Evolutionary conservation across 2,888 invertebrate species (phyloP).

Genomic region (Prosopocoilus inquinatus): DNA sequence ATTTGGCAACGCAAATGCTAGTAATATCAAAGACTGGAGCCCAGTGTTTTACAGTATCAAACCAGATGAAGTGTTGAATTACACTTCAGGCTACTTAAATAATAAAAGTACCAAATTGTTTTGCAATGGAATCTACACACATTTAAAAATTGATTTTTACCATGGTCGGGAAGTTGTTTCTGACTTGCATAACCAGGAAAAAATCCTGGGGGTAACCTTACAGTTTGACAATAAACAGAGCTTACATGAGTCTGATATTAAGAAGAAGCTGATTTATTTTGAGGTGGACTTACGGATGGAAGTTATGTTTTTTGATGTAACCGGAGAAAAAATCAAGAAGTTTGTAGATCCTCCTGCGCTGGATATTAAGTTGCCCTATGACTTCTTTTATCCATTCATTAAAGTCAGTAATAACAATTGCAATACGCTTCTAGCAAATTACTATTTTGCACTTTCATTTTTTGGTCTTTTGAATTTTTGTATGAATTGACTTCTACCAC

Average conservation of each 20-base stretch:
- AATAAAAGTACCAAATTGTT: slow-evolving; percentile 36
- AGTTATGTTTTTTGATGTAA: slow-evolving; percentile 52
- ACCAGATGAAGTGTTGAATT: slow-evolving; percentile 37
- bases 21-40: slow-evolving; percentile 52
- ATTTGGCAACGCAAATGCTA: slow-evolving; percentile 53
- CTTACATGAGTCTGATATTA: slow-evolving; percentile 12
- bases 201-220: slow-evolving; percentile 40
- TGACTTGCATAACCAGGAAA: slow-evolving; percentile 41
- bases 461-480: no score
- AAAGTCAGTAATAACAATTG: slow-evolving; percentile 35
- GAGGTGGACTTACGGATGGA: slow-evolving; percentile 32
- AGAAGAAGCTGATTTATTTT: slow-evolving; percentile 21
- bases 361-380: slow-evolving; percentile 57
- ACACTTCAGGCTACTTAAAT: slow-evolving; percentile 39
- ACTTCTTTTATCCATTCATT: slow-evolving; percentile 64
- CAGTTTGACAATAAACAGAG: slow-evolving; percentile 26
- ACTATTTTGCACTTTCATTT: no score
- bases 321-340: slow-evolving; percentile 48
- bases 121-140: slow-evolving; percentile 46
- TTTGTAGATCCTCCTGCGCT: slow-evolving; percentile 58
- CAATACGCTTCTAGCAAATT: not conserved
- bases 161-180: slow-evolving; percentile 49
- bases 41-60: slow-evolving; percentile 46
- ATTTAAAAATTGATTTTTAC: slow-evolving; percentile 48
- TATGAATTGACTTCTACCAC: no score